phyloP scores from a whole-genome alignment of 2,888 invertebrate genomes.

The Stenotaenia linearis region DNA sequence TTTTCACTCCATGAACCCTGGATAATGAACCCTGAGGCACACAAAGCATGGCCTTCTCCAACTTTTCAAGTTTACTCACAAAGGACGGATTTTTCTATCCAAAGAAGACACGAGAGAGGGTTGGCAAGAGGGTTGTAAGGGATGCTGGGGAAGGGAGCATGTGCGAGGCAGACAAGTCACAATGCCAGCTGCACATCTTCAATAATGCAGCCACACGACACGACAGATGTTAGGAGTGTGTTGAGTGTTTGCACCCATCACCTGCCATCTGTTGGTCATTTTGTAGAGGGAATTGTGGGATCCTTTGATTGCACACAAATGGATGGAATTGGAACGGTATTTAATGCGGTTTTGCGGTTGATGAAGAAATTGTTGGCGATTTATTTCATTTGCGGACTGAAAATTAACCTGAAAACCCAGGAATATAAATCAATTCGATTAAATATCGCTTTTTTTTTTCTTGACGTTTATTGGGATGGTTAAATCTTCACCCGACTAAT shows the following conservation, averaged over 20 bases:
- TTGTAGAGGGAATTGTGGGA: not conserved
- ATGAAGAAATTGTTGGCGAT: not conserved
- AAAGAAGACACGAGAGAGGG: not conserved
- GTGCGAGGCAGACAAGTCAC: not conserved
- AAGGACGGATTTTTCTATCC: not conserved
- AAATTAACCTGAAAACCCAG: not conserved
- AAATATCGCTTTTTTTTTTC: no score
- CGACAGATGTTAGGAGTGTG: conserved; percentile 9
- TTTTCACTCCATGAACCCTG: conserved; percentile 27
- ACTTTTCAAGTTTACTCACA: conserved; percentile 12
- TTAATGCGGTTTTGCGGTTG: not conserved
- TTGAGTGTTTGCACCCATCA: conserved; percentile 14
- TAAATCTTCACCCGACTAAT: not conserved
- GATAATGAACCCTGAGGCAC: conserved; percentile 19
- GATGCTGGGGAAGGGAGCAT: not conserved
- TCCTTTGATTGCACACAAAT: conserved; percentile 1
- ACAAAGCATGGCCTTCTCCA: conserved; percentile 12
- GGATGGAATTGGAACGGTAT: not conserved
- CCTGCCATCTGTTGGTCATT: conserved; percentile 19
- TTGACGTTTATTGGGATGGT: not conserved
- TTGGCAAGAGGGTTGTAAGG: not conserved
- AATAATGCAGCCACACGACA: conserved; percentile 1
- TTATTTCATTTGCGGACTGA: not conserved
- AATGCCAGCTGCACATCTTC: not conserved
- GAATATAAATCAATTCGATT: no score